Percentiles rank a stretch among this genome's conserved stretches.
Evolutionary conservation across 2,888 invertebrate species (phyloP).

Genomic region (Agrochola lota): DNA sequence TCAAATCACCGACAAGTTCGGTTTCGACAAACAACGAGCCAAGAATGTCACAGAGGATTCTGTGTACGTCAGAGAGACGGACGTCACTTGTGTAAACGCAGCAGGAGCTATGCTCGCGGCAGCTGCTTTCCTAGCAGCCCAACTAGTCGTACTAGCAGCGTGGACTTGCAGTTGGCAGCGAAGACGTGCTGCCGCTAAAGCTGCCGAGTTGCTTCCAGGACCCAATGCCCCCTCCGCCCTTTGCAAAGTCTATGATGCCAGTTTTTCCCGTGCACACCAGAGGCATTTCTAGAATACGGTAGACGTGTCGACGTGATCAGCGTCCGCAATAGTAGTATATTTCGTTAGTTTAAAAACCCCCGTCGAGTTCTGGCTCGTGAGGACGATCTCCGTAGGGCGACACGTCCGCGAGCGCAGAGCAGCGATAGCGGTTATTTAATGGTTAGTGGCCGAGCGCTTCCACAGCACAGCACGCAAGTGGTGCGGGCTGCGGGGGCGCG

Average conservation of each 20-base stretch:
- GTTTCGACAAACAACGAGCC: conserved; percentile 93
- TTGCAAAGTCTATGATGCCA: conserved; percentile 97
- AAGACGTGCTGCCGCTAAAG: conserved; percentile 92
- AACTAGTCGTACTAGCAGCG: conserved; percentile 96
- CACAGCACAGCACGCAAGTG: conserved; percentile 78
- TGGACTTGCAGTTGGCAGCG: conserved; percentile 97
- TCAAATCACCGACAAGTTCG: conserved; percentile 97
- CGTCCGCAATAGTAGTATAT: conserved; percentile 90
- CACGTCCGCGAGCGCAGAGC: conserved; percentile 81
- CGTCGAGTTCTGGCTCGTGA: conserved; percentile 84
- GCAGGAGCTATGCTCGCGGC: conserved; percentile 96
- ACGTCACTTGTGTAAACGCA: conserved; percentile 93
- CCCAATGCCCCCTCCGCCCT: conserved; percentile 91
- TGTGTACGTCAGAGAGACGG: conserved; percentile 92
- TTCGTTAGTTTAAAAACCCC: conserved; percentile 86
- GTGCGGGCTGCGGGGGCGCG: conserved; percentile 76
- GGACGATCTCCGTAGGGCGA: conserved; percentile 72
- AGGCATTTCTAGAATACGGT: conserved; percentile 87
- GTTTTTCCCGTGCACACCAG: conserved; percentile 94
- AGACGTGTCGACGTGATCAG: conserved; percentile 85
- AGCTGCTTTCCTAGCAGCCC: conserved; percentile 95
- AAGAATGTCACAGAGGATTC: conserved; percentile 93
- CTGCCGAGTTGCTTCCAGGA: conserved; percentile 92
- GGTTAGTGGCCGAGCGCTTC: conserved; percentile 83
- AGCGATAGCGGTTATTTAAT: conserved; percentile 86